Conservation (phyloP, 2,113 vertebrate genomes). For the Zeus faber region DNA sequence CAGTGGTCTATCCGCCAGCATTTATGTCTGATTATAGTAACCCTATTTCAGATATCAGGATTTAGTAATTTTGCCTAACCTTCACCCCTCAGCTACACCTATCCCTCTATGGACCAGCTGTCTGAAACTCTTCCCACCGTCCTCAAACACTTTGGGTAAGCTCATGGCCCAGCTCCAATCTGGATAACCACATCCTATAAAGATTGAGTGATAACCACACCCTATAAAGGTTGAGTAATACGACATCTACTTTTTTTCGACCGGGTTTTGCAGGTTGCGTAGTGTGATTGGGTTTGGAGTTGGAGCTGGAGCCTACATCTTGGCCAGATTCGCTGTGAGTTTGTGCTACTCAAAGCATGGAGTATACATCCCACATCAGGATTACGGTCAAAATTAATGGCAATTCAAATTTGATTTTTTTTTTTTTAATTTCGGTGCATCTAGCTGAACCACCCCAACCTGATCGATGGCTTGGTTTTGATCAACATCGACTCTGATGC, state of each 20-base stretch:
- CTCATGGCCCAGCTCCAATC: neutral
- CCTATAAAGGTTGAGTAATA: no score
- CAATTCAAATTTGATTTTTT: no score
- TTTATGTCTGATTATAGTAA: no score
- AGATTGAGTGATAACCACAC: neutral
- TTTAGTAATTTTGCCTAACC: no score
- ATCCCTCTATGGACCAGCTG: conserved; percentile 93
- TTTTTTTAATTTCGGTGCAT: no score
- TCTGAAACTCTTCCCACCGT: conserved; percentile 85
- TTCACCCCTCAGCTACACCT: conserved; percentile 76
- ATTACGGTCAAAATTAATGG: no score
- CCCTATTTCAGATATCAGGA: no score
- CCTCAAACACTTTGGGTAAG: conserved; percentile 91
- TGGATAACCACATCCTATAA: no score
- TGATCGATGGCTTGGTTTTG: conserved; percentile 91
- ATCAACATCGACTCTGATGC: conserved; percentile 91
- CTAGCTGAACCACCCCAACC: conserved; percentile 88
- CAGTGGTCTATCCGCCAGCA: no score
- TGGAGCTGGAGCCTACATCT: conserved; percentile 88
- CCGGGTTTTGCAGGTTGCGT: conserved; percentile 84
- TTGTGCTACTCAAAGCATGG: conserved; percentile 1
- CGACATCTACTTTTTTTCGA: no score
- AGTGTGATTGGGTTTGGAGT: conserved; percentile 88
- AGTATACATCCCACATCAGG: no score
- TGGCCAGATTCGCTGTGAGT: conserved; percentile 93